Conservation (phyloP, 2,888 invertebrate genomes). For the Drosophila merina region DNA sequence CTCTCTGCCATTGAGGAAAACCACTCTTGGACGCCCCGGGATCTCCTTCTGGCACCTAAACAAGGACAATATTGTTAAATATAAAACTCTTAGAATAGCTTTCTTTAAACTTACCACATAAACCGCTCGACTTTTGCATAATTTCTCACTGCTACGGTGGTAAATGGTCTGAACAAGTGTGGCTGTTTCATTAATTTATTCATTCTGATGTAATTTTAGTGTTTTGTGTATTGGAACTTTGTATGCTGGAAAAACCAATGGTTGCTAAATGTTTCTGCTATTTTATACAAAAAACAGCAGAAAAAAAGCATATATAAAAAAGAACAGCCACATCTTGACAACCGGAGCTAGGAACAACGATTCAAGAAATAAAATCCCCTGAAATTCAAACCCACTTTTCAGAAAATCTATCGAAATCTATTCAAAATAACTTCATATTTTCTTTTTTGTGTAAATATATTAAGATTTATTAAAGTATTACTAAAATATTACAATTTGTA, state of each 20-base stretch:
- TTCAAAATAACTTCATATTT: no score
- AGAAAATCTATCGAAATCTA: no score
- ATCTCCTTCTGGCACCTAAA: constrained; percentile 34
- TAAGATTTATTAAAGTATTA: constrained; percentile 12
- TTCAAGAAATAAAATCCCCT: no score
- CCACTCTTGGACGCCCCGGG: constrained; percentile 33
- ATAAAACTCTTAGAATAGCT: no score
- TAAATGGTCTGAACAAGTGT: not conserved
- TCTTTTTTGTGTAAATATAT: not conserved
- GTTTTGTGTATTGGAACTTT: not conserved
- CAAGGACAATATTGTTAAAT: fast-evolving
- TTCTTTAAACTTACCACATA: constrained; percentile 45
- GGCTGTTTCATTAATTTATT: not conserved
- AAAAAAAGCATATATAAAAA: constrained; percentile 19
- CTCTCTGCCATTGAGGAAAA: constrained; percentile 35
- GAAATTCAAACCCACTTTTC: no score
- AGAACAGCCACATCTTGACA: constrained; percentile 13
- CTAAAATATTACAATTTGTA: constrained; percentile 10
- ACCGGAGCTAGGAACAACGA: no score
- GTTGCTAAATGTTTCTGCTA: not conserved
- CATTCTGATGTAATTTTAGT: constrained; percentile 4
- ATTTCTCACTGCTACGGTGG: not conserved
- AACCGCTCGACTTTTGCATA: constrained; percentile 21
- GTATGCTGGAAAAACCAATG: constrained; percentile 9
- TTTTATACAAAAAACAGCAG: constrained; percentile 25